These are phyloP conservation scores for Semnopithecus entellus DNA, from an alignment of 2,113 vertebrate genomes.

Conservation along the genomic window DNA sequence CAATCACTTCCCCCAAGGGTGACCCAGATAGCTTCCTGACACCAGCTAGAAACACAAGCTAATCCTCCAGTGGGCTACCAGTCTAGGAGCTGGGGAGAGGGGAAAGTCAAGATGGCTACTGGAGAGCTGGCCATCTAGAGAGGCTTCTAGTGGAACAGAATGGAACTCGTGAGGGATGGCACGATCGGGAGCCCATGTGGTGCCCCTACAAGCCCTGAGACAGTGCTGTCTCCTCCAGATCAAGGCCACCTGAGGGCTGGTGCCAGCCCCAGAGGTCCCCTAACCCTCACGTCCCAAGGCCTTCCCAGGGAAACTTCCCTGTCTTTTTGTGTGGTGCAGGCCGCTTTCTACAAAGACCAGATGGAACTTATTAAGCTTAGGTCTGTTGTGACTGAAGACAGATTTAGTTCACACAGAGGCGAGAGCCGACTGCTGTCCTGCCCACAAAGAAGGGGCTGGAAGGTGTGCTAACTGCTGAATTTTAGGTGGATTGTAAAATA, in stretches of 20 bases:
- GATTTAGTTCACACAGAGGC: constrained; percentile 38
- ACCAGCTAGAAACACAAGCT: background rate
- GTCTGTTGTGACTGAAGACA: constrained; percentile 36
- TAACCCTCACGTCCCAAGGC: background rate
- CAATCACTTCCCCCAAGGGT: fast-evolving
- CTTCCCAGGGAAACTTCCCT: background rate
- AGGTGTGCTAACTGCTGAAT: constrained; percentile 40
- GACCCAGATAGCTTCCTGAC: background rate
- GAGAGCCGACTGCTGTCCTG: background rate
- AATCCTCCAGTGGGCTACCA: background rate
- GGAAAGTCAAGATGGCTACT: fast-evolving
- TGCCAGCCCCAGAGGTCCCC: background rate
- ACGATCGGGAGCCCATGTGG: background rate
- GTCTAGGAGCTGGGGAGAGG: background rate
- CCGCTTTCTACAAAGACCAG: background rate
- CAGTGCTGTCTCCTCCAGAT: background rate
- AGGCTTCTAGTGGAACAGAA: background rate
- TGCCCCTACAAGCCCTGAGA: too few species aligned
- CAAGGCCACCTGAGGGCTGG: background rate
- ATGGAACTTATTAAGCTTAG: background rate
- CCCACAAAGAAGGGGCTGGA: background rate
- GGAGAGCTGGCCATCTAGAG: background rate
- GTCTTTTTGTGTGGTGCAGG: background rate
- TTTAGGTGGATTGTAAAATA: constrained; percentile 60
- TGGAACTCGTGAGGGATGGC: background rate